Evolutionary conservation across 2,888 invertebrate genomes (phyloP).

Genomic region (Physocephala rufipes): DNA sequence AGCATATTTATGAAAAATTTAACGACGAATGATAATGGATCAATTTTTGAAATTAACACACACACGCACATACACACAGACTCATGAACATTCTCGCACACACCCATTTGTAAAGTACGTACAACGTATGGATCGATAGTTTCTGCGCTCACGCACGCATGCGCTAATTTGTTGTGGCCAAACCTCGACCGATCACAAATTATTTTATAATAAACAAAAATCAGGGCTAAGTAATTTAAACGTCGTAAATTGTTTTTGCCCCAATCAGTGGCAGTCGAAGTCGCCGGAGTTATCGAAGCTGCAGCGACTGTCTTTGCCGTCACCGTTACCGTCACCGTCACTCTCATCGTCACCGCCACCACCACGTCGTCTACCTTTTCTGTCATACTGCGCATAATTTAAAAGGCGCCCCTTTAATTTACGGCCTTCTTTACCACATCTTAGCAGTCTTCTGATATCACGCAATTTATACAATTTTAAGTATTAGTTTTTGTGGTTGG

Average conservation of each 20-base stretch:
- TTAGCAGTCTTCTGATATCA: too few species aligned
- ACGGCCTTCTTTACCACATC: not conserved
- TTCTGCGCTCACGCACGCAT: constrained; percentile 1
- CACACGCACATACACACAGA: constrained; percentile 1
- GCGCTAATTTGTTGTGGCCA: constrained; percentile 11
- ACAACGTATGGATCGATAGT: not conserved
- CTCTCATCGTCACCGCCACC: not conserved
- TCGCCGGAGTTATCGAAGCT: constrained; percentile 15
- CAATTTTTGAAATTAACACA: constrained; percentile 35
- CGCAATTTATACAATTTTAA: not conserved
- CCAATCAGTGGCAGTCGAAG: constrained; percentile 2
- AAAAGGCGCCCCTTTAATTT: not conserved
- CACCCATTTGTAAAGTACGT: not conserved
- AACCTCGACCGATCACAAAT: constrained; percentile 19
- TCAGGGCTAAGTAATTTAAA: constrained; percentile 31
- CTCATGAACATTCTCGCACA: not conserved
- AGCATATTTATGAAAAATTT: constrained; percentile 15
- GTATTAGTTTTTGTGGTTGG: not conserved
- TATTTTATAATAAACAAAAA: constrained; percentile 31
- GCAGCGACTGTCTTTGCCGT: not conserved
- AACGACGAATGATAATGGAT: constrained; percentile 31
- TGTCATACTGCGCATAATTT: not conserved
- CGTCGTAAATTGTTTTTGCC: constrained; percentile 25
- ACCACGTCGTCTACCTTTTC: too few species aligned
- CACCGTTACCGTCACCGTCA: not conserved